A percentile compares a stretch with the other conserved stretches of the same genome.
Evolutionary conservation across 2,888 invertebrate species (phyloP).

Genomic region (Brassicogethes aeneus): DNA sequence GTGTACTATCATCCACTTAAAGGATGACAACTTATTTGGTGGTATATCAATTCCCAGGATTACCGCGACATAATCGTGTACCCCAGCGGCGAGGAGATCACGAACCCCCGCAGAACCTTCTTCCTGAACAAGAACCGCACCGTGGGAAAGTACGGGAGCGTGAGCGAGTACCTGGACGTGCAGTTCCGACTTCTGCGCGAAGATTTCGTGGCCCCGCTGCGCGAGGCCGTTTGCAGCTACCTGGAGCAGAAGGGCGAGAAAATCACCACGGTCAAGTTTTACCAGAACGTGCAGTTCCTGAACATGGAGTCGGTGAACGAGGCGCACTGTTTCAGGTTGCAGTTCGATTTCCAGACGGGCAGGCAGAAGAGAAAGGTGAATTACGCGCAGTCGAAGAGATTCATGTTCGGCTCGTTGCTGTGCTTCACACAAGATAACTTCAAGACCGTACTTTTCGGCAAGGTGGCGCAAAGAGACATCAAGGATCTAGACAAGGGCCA

Average conservation of each 20-base stretch:
- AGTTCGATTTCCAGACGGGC: slow-evolving; percentile 19
- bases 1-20: no score
- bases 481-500: slow-evolving; percentile 46
- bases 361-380: slow-evolving; percentile 24
- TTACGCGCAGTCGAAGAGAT: slow-evolving; percentile 47
- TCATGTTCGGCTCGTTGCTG: slow-evolving; percentile 64
- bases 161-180: slow-evolving; percentile 68
- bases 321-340: slow-evolving; percentile 15
- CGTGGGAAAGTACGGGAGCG: slow-evolving; percentile 51
- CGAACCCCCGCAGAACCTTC: slow-evolving; percentile 24
- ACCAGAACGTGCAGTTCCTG: slow-evolving; percentile 16
- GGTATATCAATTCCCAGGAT: no score
- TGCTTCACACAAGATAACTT: slow-evolving; percentile 65
- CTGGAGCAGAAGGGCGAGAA: slow-evolving; percentile 13
- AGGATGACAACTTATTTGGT: no score
- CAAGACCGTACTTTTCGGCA: slow-evolving; percentile 57
- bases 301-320: slow-evolving; percentile 16
- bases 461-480: slow-evolving; percentile 51
- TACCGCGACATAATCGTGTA: slow-evolving; percentile 49
- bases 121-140: slow-evolving; percentile 51
- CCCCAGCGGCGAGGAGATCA: slow-evolving; percentile 41
- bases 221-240: slow-evolving; percentile 50
- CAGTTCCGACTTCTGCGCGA: slow-evolving; percentile 71
- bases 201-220: slow-evolving; percentile 67
- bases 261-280: slow-evolving; percentile 18